A percentile compares a stretch with the other conserved stretches of the same genome.
phyloP scores from a whole-genome alignment of 35 echinoderm and acorn worm genomes.

The Apostichopus japonicus region DNA sequence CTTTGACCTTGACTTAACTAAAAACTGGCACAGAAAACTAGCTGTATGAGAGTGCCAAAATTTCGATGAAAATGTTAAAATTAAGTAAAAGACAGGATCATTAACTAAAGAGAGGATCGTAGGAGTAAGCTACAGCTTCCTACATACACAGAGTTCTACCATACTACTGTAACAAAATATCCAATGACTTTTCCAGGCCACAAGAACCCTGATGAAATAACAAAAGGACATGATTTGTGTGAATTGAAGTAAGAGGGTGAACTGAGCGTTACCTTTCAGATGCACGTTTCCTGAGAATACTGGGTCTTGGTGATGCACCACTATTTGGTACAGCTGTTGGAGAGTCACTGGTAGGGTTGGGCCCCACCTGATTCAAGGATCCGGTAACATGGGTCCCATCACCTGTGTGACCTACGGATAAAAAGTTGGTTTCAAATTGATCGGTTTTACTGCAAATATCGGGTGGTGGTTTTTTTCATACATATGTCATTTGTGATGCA shows the following conservation, averaged over 20 bases:
- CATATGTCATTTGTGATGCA: too few relatives aligned
- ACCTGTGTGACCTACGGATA: slow-evolving; percentile 18
- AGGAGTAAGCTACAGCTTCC: too few relatives aligned
- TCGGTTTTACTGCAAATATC: too few relatives aligned
- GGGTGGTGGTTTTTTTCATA: too few relatives aligned
- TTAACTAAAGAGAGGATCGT: too few relatives aligned
- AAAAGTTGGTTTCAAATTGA: not conserved
- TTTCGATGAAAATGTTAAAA: too few relatives aligned
- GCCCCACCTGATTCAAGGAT: slow-evolving; percentile 28
- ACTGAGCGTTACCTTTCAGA: slow-evolving; percentile 75
- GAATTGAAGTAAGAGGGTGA: not conserved
- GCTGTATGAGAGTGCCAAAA: too few relatives aligned
- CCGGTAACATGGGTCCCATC: not conserved
- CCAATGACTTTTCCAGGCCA: not conserved
- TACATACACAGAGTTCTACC: not conserved
- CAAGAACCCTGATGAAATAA: not conserved
- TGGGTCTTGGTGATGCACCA: slow-evolving; percentile 89
- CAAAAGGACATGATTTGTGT: not conserved
- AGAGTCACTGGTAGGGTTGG: slow-evolving; percentile 20
- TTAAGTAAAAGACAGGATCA: too few relatives aligned
- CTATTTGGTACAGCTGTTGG: slow-evolving; percentile 60
- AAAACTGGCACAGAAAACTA: too few relatives aligned
- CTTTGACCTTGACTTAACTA: too few relatives aligned
- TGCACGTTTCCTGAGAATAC: slow-evolving; percentile 87
- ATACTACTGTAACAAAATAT: not conserved